These are phyloP conservation scores for Dicyrtomina minuta DNA, from an alignment of 2,888 invertebrate genomes.

Conservation along the genomic window DNA sequence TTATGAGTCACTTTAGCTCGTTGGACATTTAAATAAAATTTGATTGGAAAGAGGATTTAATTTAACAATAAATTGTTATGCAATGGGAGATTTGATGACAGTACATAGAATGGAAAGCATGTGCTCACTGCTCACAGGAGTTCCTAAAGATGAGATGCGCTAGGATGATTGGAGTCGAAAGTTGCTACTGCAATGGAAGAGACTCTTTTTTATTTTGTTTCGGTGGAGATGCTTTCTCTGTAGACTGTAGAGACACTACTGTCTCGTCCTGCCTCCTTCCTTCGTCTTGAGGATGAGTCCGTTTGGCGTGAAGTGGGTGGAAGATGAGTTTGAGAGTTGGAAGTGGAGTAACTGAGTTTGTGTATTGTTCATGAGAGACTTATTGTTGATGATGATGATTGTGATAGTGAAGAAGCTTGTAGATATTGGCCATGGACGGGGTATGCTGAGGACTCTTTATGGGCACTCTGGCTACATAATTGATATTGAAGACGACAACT, in stretches of 20 bases:
- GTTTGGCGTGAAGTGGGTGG: background rate
- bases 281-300: background rate
- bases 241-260: background rate
- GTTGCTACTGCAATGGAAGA: too few relatives aligned
- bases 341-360: background rate
- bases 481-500: slow-evolving; percentile 25
- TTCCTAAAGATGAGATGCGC: too few relatives aligned
- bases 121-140: too few relatives aligned
- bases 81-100: too few relatives aligned
- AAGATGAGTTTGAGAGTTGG: background rate
- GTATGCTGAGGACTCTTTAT: slow-evolving; percentile 11
- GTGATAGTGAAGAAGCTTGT: background rate
- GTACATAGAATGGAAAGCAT: too few relatives aligned
- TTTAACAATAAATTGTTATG: too few relatives aligned
- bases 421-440: background rate
- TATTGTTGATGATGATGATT: background rate
- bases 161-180: too few relatives aligned
- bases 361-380: too few relatives aligned
- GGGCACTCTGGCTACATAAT: slow-evolving; percentile 18
- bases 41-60: too few relatives aligned
- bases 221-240: background rate
- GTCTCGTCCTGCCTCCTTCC: too few relatives aligned
- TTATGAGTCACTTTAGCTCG: too few relatives aligned
- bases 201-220: background rate
- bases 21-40: too few relatives aligned